These are phyloP conservation scores for Tanypteryx hageni DNA, from an alignment of 2,888 invertebrate species.

Conservation along the genomic window DNA sequence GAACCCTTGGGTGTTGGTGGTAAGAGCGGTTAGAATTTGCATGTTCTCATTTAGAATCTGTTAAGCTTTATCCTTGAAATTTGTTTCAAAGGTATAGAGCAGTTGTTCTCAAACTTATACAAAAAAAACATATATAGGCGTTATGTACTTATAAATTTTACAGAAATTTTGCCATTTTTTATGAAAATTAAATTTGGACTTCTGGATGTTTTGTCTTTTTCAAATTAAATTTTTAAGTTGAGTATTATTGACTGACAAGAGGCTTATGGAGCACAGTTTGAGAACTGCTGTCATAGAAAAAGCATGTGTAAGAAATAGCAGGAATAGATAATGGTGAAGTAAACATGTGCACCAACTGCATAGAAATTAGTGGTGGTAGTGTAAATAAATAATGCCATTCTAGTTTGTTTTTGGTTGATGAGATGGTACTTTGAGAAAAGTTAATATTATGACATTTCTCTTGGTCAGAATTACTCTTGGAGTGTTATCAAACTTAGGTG, in stretches of 20 bases:
- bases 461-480: no score
- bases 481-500: no score
- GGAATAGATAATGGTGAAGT: neutral
- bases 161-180: no score
- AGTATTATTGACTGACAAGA: no score
- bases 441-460: neutral
- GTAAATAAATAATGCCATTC: slow-evolving; percentile 9
- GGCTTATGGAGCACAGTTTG: neutral
- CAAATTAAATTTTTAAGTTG: no score
- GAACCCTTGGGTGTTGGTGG: slow-evolving; percentile 62
- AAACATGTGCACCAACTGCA: neutral
- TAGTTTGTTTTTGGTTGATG: neutral
- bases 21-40: slow-evolving; percentile 59
- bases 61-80: slow-evolving; percentile 21
- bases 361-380: slow-evolving; percentile 20
- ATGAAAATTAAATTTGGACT: no score
- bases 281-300: slow-evolving; percentile 50
- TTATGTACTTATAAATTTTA: no score
- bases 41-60: slow-evolving; percentile 50
- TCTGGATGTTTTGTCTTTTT: no score
- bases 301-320: slow-evolving; percentile 30
- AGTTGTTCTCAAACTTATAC: slow-evolving; percentile 55
- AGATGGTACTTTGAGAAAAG: neutral
- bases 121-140: no score
- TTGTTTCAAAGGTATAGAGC: slow-evolving; percentile 10